Conservation (phyloP, 1,140 invertebrate genomes). For the Megalopta genalis region DNA sequence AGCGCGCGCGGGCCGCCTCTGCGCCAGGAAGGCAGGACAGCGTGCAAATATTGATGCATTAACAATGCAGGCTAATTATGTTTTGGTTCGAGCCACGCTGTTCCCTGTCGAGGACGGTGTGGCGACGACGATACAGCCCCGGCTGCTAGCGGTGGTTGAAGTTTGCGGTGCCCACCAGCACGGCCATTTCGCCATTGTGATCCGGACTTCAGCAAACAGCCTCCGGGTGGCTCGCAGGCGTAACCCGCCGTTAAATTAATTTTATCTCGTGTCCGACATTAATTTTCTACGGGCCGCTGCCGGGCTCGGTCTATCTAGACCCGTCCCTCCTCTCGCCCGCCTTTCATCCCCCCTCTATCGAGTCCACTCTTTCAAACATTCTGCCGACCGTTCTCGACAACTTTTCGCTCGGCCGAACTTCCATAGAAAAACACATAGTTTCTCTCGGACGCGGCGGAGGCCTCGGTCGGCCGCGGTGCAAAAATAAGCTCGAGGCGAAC, state of each 20-base stretch:
- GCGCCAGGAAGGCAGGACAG: slow-evolving; percentile 73
- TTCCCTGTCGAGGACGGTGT: slow-evolving; percentile 46
- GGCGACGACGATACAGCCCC: slow-evolving; percentile 9
- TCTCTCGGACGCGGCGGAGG: too few relatives aligned
- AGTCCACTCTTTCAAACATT: neutral
- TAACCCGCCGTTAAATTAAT: slow-evolving; percentile 78
- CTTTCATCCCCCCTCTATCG: neutral
- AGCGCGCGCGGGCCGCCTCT: slow-evolving; percentile 31
- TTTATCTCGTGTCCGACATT: slow-evolving; percentile 78
- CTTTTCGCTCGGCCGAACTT: too few relatives aligned
- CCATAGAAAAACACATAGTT: too few relatives aligned
- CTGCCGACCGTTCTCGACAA: neutral
- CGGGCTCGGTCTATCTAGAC: slow-evolving; percentile 14
- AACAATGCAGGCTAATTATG: slow-evolving; percentile 81
- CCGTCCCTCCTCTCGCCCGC: neutral
- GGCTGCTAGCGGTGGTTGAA: slow-evolving; percentile 46
- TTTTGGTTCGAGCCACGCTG: slow-evolving; percentile 73
- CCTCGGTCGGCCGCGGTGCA: too few relatives aligned
- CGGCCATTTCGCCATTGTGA: slow-evolving; percentile 78
- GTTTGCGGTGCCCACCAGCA: slow-evolving; percentile 71
- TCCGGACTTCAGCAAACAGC: slow-evolving; percentile 77
- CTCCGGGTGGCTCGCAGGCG: slow-evolving; percentile 66
- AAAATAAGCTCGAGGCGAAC: neutral
- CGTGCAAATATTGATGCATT: slow-evolving; percentile 80
- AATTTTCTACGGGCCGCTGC: slow-evolving; percentile 70